phyloP scores from a whole-genome alignment of 2,888 invertebrate species.

The Ennomos quercinarius region DNA sequence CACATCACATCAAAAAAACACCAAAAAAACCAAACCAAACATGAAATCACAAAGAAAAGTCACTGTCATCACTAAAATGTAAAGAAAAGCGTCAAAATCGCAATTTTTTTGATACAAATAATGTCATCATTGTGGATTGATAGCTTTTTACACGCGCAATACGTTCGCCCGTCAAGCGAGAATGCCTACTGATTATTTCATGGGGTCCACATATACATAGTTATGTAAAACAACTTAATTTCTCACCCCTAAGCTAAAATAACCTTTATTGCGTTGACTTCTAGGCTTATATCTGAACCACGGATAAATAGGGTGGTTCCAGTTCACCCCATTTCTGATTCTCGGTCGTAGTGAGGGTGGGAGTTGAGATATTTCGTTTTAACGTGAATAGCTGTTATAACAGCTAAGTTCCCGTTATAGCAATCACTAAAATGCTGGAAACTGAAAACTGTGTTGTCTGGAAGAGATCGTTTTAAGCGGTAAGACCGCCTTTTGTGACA shows the following conservation, averaged over 20 bases:
- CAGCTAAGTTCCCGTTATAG: too few species aligned
- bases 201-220: conserved; percentile 58
- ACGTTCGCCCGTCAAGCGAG: conserved; percentile 37
- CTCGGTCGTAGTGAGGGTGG: conserved; percentile 28
- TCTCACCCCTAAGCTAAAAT: conserved; percentile 35
- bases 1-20: conserved; percentile 19
- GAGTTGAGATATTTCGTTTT: neutral
- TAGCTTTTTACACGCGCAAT: conserved; percentile 26
- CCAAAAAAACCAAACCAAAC: conserved; percentile 18
- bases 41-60: conserved; percentile 3
- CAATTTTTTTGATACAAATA: conserved; percentile 27
- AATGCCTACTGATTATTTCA: conserved; percentile 80
- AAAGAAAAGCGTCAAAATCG: conserved; percentile 18
- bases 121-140: conserved; percentile 35
- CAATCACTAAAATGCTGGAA: too few species aligned
- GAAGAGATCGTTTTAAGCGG: too few species aligned
- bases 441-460: too few species aligned
- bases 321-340: conserved; percentile 55
- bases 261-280: conserved; percentile 2
- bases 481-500: too few species aligned
- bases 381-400: neutral
- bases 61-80: conserved; percentile 4
- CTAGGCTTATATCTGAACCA: conserved; percentile 43
- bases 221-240: conserved; percentile 69
- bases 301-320: conserved; percentile 44